These are phyloP conservation scores for Cephus pygmeus DNA, from an alignment of 2,888 invertebrate genomes.

Conservation along the genomic window DNA sequence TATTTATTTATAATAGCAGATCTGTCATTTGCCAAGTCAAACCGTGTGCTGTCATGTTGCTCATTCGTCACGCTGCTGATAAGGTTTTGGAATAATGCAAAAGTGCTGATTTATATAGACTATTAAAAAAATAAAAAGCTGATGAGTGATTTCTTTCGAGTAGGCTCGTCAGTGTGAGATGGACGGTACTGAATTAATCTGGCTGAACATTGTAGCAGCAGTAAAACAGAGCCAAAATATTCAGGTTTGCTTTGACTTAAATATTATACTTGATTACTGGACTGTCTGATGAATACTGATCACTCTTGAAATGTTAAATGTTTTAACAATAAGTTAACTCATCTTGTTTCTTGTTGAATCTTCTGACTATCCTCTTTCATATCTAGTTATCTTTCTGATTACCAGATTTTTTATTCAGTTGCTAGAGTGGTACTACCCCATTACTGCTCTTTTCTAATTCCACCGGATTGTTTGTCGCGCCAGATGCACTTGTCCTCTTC, in stretches of 20 bases:
- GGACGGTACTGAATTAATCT: slow-evolving; percentile 61
- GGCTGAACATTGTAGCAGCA: slow-evolving; percentile 56
- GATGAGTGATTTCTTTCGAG: slow-evolving; percentile 25
- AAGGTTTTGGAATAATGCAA: slow-evolving; percentile 5
- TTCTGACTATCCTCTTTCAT: slow-evolving; percentile 33
- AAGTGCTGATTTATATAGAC: not conserved
- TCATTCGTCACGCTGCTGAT: not conserved
- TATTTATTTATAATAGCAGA: not conserved
- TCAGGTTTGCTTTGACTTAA: slow-evolving; percentile 37
- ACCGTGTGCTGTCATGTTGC: not conserved
- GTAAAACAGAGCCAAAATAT: slow-evolving; percentile 48
- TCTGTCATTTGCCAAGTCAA: not conserved
- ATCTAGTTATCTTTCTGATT: slow-evolving; percentile 34
- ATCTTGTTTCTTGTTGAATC: slow-evolving; percentile 44
- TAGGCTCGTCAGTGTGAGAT: slow-evolving; percentile 49
- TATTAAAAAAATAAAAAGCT: slow-evolving; percentile 15
- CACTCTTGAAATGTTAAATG: not conserved
- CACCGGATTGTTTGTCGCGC: slow-evolving; percentile 29
- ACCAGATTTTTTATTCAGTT: slow-evolving; percentile 40
- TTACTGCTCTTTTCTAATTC: slow-evolving; percentile 41
- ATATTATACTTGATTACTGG: not conserved
- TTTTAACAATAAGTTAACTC: slow-evolving; percentile 9
- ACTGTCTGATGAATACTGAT: not conserved
- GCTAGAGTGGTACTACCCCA: slow-evolving; percentile 49
- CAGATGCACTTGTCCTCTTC: not conserved